Conservation (phyloP, 1,140 invertebrate genomes). For the Aleiodes sp. region DNA sequence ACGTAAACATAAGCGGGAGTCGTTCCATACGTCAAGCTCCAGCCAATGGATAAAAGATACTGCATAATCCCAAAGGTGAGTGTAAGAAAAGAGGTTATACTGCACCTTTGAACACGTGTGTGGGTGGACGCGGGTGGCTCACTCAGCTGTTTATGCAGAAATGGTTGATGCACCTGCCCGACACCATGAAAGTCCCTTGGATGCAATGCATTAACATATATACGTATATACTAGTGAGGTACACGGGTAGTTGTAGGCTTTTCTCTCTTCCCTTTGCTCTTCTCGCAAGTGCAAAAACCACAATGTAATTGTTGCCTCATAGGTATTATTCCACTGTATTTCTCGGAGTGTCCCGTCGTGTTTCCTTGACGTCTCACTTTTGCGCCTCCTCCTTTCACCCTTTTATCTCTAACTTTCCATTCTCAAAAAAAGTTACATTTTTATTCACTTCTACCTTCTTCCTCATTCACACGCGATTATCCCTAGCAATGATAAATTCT, state of each 20-base stretch:
- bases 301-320: conserved; percentile 20
- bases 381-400: conserved; percentile 1
- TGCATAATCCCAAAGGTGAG: neutral
- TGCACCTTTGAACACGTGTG: neutral
- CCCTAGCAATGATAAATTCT: no score
- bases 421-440: neutral
- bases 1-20: neutral
- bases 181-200: conserved; percentile 11
- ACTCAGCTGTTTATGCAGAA: conserved; percentile 22
- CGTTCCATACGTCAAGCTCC: neutral
- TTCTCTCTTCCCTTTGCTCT: no score
- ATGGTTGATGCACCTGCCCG: conserved; percentile 14
- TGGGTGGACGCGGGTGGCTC: conserved; percentile 18
- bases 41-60: neutral
- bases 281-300: conserved; percentile 9
- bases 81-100: neutral
- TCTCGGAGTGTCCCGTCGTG: neutral
- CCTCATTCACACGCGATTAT: neutral
- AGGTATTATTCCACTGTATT: neutral
- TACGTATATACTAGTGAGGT: no score
- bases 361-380: neutral
- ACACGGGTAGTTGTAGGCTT: no score
- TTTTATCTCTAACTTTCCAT: conserved; percentile 11
- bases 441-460: neutral
- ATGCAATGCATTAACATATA: conserved; percentile 13